Conservation (phyloP, 2,113 vertebrate species). For the Glaucidium brasilianum region DNA sequence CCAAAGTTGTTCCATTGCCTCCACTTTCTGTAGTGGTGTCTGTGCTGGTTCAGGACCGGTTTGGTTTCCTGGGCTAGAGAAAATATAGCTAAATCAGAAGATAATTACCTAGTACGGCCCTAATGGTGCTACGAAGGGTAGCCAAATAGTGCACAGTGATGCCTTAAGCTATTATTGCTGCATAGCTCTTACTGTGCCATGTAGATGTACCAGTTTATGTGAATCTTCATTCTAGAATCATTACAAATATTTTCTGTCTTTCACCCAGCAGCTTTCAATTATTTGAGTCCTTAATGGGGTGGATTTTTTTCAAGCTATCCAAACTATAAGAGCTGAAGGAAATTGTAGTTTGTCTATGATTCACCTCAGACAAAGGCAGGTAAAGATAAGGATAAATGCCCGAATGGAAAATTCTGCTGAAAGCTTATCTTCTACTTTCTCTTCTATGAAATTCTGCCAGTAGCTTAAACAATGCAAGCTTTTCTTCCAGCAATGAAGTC, state of each 20-base stretch:
- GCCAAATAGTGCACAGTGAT: not conserved
- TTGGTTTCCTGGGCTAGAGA: not conserved
- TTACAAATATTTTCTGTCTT: not conserved
- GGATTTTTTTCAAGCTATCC: not conserved
- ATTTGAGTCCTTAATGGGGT: not conserved
- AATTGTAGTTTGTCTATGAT: too few relatives aligned
- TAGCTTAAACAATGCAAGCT: not conserved
- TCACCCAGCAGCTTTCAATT: not conserved
- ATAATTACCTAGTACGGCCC: not conserved
- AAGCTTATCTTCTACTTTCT: constrained; percentile 9
- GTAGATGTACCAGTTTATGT: not conserved
- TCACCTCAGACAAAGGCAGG: not conserved
- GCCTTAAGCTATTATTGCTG: not conserved
- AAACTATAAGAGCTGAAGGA: not conserved
- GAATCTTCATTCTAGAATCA: not conserved
- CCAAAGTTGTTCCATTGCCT: not conserved
- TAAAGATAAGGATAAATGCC: not conserved
- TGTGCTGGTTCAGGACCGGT: not conserved
- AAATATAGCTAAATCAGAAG: not conserved
- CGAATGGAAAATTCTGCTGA: not conserved
- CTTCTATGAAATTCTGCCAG: constrained; percentile 13
- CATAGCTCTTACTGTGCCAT: not conserved
- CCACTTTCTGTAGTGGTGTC: not conserved
- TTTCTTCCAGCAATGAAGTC: constrained; percentile 45
- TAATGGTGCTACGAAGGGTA: not conserved